Conservation (phyloP, 2,113 vertebrate genomes). For the Peromyscus californicus region DNA sequence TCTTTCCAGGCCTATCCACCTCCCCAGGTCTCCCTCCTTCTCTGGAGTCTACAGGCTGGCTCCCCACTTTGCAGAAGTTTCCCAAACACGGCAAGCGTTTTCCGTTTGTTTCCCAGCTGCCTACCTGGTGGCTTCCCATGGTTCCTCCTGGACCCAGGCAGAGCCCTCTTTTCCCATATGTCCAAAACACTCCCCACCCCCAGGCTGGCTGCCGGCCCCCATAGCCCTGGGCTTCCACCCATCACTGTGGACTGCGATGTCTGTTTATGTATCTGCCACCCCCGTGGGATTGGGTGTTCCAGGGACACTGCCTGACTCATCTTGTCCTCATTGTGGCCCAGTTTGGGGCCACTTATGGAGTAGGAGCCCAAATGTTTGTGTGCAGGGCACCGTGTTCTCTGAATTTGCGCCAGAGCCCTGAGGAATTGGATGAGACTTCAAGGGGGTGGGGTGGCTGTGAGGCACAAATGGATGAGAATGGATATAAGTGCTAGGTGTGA, state of each 20-base stretch:
- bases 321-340: neutral
- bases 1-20: neutral
- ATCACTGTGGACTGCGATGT: neutral
- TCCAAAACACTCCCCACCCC: neutral
- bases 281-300: neutral
- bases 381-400: neutral
- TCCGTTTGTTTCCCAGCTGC: neutral
- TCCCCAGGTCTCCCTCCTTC: too few relatives aligned
- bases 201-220: neutral
- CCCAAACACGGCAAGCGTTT: fast-evolving
- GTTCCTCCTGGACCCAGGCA: neutral
- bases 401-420: neutral
- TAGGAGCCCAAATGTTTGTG: slow-evolving; percentile 19
- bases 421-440: neutral
- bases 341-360: neutral
- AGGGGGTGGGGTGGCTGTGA: neutral
- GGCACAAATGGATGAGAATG: neutral
- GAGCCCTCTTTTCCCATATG: neutral
- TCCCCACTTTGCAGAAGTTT: neutral
- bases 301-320: slow-evolving; percentile 3
- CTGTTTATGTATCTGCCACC: neutral
- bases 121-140: neutral
- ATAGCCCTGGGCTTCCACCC: neutral
- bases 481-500: neutral
- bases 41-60: neutral